These are phyloP conservation scores for Oceanodroma tethys DNA, from an alignment of 2,113 vertebrate genomes.

Conservation along the genomic window DNA sequence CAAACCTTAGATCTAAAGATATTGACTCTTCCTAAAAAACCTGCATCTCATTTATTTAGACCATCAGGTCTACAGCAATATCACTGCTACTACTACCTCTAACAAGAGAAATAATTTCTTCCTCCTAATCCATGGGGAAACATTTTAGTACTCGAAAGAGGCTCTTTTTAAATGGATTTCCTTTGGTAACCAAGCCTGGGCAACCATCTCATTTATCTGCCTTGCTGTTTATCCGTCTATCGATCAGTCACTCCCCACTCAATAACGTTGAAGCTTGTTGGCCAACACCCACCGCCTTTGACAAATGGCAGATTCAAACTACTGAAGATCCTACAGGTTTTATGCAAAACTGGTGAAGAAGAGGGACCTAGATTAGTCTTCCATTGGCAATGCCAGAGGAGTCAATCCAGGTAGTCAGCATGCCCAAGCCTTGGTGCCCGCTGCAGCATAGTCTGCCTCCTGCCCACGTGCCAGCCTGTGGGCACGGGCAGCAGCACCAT, in stretches of 20 bases:
- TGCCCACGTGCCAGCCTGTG: fast-evolving
- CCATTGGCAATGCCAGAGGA: neutral
- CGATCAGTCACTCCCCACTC: neutral
- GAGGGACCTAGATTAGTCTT: neutral
- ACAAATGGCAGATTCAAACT: neutral
- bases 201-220: neutral
- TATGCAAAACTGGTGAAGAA: neutral
- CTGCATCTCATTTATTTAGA: neutral
- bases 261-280: neutral
- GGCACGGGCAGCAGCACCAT: neutral
- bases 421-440: neutral
- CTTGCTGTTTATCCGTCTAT: neutral
- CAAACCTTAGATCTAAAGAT: neutral
- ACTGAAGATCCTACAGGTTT: neutral
- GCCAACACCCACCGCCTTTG: neutral
- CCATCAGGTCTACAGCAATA: neutral
- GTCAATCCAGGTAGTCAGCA: neutral
- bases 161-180: neutral
- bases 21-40: neutral
- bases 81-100: neutral
- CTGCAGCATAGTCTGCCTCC: neutral
- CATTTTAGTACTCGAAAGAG: neutral
- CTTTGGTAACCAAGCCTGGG: neutral
- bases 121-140: neutral
- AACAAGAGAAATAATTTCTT: neutral